Base-by-base conservation (phyloP, 1,140 invertebrate genomes). In the Mactra quadrangularis region DNA sequence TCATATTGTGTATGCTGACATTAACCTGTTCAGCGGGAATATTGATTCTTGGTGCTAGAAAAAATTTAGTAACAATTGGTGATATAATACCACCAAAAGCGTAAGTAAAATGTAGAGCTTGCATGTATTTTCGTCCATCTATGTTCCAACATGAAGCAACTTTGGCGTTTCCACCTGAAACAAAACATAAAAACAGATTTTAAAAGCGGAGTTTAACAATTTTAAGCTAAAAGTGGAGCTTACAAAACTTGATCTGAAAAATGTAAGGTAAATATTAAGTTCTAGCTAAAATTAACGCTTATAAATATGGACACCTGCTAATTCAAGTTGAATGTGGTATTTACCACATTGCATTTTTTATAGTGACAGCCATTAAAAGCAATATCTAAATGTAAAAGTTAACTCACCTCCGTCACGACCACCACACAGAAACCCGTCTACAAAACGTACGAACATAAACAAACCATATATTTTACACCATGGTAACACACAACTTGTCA, bases 21-120 rank as follows among this genome's bases (percentile, higher is more conserved):
- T 6, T 41, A 6, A 41, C 38, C 6, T 41, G 6, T 15, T 7
- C 38, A 17, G 70, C 38, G 6, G 38, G 52, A 6, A 19, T 6
- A n/a, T 22, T 3, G 3, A 52, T 52, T 52, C 25, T 38, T 15
- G 70, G 70, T 52, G 60, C 68, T 19, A 86, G 85, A 53, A 83
- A 86, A 13, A 76, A 55, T 11, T 55, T 76, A 45, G 81, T 74
- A 17, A 86, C 59, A 38, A 86, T 29, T 19, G 85, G 85, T n/a
- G 75, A 71, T 7, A 86, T 33, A n/a, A 83, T 71, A 45, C 85
- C 85, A 45, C 85, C 85, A 52, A 83, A n/a, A n/a, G 81, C 75
- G 52, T 64, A 86, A 19, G 41, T 19, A 35, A 86, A 86, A n/a
- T 79, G 71, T 11, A 75, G 15, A 25, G 52, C 59, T 50, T 84